Evolutionary conservation across 2,888 invertebrate genomes (phyloP), one percentile per base, ranked within the genome.

Genomic region (Micoletzkya japonica): DNA sequence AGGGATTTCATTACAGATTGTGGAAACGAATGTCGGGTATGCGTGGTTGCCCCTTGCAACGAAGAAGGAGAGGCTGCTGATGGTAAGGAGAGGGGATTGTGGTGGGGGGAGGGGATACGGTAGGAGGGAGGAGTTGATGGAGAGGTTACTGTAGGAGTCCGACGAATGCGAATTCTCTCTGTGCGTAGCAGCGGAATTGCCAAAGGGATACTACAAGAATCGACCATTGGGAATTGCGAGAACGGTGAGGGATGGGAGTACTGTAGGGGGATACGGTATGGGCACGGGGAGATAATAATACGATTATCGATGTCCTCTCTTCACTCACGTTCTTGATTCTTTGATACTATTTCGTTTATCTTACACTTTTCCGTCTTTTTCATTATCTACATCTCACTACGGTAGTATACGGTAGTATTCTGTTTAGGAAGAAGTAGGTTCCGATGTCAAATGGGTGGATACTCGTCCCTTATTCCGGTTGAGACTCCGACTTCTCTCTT

Each of bases 401-500:
- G n/a, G 3, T 20, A 58, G 36, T 3, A 7, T 60, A 17, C 3
- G 2, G 59, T 37, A 66, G n/a, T 56, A 39, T 39, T 44, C 28
- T 7, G 82, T 84, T 24, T 83, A 88, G 88, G 92, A 92, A 86
- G 90, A 92, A 58, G 93, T 93, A 0, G 24, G 59, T 2, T 93
- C 94, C 0, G 95, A 96, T 80, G 91, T 96, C 10, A 91, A 91
- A 75, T 95, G 95, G 94, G 92, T 96, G 58, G 96, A 97, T 86
- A 90, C 91, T 59, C 91, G 92, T 81, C 92, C 91, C 17, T 89
- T 97, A 14, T 95, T 95, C 86, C 90, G 91, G 39, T 91, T 95
- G 44, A 90, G 90, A 60, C 89, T 95, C 69, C 91, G 92, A 63
- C 89, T 96, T 56, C 90, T 92, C 75, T 96, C 96, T 0, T 95